Conservation (phyloP, 2,888 invertebrate genomes). For the Lasioglossum vierecki region DNA sequence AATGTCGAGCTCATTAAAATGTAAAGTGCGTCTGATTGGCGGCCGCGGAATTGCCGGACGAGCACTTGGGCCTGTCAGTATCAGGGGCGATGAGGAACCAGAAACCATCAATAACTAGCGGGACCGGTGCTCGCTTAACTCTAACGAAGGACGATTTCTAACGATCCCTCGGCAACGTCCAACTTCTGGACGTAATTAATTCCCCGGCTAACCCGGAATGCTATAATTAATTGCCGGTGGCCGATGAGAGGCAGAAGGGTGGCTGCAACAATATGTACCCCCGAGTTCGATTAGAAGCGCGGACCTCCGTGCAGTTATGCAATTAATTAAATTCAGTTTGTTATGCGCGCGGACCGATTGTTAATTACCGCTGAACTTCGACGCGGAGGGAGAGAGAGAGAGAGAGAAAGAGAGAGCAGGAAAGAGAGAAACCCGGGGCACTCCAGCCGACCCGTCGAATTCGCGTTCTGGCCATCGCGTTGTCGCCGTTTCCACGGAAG, state of each 20-base stretch:
- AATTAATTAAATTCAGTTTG: constrained; percentile 83
- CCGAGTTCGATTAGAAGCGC: constrained; percentile 80
- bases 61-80: constrained; percentile 58
- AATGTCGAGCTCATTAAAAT: constrained; percentile 43
- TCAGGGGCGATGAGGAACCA: constrained; percentile 64
- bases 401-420: background rate
- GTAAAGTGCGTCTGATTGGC: constrained; percentile 43
- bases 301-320: constrained; percentile 77
- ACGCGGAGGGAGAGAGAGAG: background rate
- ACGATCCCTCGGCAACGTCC: constrained; percentile 79
- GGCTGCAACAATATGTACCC: constrained; percentile 81
- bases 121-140: constrained; percentile 69
- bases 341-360: constrained; percentile 77
- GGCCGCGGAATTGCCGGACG: constrained; percentile 40
- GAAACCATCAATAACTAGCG: constrained; percentile 70
- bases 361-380: constrained; percentile 77
- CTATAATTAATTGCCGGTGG: constrained; percentile 83
- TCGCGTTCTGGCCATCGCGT: constrained; percentile 12
- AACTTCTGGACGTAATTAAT: constrained; percentile 84
- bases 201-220: constrained; percentile 83
- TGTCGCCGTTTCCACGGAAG: constrained; percentile 12
- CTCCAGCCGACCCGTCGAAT: constrained; percentile 37
- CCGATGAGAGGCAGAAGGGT: constrained; percentile 70
- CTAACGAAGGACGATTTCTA: constrained; percentile 79
- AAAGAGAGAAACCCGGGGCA: background rate